These are phyloP conservation scores for Blastobasis lacticolella DNA, from an alignment of 2,888 invertebrate genomes.

Conservation along the genomic window DNA sequence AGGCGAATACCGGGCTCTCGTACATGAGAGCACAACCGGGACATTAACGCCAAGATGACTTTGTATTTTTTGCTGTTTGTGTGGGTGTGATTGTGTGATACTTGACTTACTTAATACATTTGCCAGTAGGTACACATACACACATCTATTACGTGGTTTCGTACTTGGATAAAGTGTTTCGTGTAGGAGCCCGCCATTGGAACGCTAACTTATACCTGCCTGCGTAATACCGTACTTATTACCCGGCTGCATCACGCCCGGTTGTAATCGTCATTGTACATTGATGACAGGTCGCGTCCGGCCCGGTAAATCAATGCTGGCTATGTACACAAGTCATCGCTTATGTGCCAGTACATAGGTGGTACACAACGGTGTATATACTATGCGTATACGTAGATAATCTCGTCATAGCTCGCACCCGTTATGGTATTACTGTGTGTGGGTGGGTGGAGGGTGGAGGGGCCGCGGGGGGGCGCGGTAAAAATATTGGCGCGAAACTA, in stretches of 20 bases:
- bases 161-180: too few species aligned
- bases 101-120: too few species aligned
- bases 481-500: conserved; percentile 65
- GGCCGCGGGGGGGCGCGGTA: conserved; percentile 39
- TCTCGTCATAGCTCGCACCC: conserved; percentile 73
- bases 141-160: too few species aligned
- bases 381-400: conserved; percentile 68
- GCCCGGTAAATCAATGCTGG: conserved; percentile 65
- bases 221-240: too few species aligned
- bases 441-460: conserved; percentile 35
- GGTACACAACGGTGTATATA: conserved; percentile 56
- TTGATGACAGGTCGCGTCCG: conserved; percentile 58
- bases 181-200: too few species aligned
- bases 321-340: conserved; percentile 60
- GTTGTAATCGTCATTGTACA: conserved; percentile 46
- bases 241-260: background rate
- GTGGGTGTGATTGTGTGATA: too few species aligned
- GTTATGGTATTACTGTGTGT: conserved; percentile 72
- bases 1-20: too few species aligned
- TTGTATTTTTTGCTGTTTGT: too few species aligned
- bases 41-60: too few species aligned
- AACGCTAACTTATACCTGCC: too few species aligned
- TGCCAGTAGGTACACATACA: too few species aligned
- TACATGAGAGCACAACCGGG: too few species aligned
- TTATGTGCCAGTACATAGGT: conserved; percentile 53